Conservation (phyloP, 2,113 vertebrate genomes). For the Cepphus grylle region DNA sequence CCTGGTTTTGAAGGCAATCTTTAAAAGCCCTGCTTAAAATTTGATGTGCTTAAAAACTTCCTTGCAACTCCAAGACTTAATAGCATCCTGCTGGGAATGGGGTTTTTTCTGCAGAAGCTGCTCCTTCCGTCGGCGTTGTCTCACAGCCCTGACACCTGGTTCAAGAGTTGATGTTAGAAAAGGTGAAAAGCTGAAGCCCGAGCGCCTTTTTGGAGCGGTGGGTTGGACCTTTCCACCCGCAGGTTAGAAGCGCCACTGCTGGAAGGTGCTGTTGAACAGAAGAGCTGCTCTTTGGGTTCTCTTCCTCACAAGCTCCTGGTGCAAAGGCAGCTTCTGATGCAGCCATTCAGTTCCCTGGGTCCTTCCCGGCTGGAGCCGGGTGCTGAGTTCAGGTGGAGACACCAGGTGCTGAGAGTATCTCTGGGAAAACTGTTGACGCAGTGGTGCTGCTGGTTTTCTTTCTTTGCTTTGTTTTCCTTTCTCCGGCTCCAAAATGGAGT, state of each 20-base stretch:
- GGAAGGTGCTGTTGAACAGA: neutral
- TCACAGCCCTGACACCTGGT: neutral
- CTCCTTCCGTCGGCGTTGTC: fast-evolving
- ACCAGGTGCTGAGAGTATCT: neutral
- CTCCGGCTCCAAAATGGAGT: neutral
- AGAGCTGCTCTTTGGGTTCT: neutral
- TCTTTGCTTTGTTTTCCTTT: neutral
- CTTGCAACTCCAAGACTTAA: neutral
- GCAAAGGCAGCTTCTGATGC: neutral
- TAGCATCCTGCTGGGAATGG: neutral
- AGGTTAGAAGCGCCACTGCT: neutral
- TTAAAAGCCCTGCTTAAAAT: constrained; percentile 9
- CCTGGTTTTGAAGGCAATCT: neutral
- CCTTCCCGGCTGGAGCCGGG: neutral
- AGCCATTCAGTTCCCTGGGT: neutral
- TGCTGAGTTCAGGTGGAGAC: neutral
- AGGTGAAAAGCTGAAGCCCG: neutral
- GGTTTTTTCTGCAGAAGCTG: neutral
- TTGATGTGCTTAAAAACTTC: neutral
- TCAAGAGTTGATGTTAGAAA: neutral
- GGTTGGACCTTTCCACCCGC: neutral
- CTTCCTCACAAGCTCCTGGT: neutral
- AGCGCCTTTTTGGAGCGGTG: neutral
- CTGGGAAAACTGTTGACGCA: neutral
- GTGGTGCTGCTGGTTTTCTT: fast-evolving